Base-by-base conservation (phyloP, 2,113 vertebrate species). In the Coryphaenoides rupestris region DNA sequence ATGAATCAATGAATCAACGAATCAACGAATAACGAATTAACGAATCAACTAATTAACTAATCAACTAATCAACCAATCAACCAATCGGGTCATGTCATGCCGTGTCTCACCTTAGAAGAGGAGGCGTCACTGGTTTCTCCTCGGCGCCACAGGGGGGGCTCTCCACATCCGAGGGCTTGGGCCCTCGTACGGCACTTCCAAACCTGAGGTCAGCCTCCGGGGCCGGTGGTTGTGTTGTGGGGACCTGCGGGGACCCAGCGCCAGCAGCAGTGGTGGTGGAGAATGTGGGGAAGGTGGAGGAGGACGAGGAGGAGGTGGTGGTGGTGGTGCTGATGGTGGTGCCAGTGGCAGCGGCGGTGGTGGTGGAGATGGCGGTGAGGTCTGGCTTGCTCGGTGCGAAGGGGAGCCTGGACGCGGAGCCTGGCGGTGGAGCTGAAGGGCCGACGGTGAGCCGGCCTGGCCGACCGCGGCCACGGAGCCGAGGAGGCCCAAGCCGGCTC, bases 121-220 rank as follows among this genome's bases (percentile, higher is more conserved):
- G 76, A 21, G 66, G 78, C 63, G 84, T 78, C 63, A 77, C 85
- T 33, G 86, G 19, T 69, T 91, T 90, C 0, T 89, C 93, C 4
- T 84, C 88, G 14, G 73, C 58, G 28, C 59, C 59, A 15, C 73
- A 46, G 5, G 77, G 72, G 1, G 45, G 1, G 2, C 28, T 78
- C 47, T 88, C 84, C 60, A 45, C 53, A 3, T 22, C 52, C 54
- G 64, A 67, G 58, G 49, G 24, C 59, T 73, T 66, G 46, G 52
- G 53, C 23, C 86, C 46, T 88, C 88, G 13, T 2, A 56, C 19
- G 16, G 58, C 55, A 28, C 49, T 14, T 81, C 33, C 79, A 19
- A 47, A 24, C 60, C 63, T 76, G 40, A 49, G 33, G 33, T 78
- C 71, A 33, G 76, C 68, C 74, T 82, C 73, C 60, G 55, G 53